phyloP scores from a whole-genome alignment of 2,888 invertebrate genomes.

The Mechanitis messenoides region DNA sequence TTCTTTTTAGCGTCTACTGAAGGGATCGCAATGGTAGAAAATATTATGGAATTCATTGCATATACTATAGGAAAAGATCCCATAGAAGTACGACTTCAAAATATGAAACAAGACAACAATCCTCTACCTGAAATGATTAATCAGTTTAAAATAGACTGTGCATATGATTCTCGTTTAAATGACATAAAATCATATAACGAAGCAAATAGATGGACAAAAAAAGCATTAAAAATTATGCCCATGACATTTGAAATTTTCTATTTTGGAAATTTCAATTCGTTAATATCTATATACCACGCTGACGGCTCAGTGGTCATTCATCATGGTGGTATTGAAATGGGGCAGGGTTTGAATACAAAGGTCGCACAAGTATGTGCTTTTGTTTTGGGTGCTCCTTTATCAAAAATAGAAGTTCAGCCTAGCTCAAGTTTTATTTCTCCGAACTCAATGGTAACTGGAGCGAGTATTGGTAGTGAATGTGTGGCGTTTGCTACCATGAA shows the following conservation, averaged over 20 bases:
- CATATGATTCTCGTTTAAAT: conserved; percentile 66
- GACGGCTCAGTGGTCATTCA: conserved; percentile 82
- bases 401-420: conserved; percentile 79
- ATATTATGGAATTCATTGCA: conserved; percentile 82
- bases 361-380: conserved; percentile 86
- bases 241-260: conserved; percentile 79
- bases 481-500: conserved; percentile 75
- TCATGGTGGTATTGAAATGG: conserved; percentile 84
- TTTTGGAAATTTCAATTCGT: conserved; percentile 74
- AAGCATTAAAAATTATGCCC: conserved; percentile 79
- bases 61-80: conserved; percentile 74
- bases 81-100: conserved; percentile 71
- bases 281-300: conserved; percentile 80
- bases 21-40: conserved; percentile 78
- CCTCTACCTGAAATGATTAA: conserved; percentile 69
- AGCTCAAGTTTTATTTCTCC: conserved; percentile 77
- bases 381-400: conserved; percentile 80
- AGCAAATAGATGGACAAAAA: conserved; percentile 86
- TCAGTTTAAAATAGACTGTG: conserved; percentile 68
- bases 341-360: conserved; percentile 90
- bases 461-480: conserved; percentile 81
- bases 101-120: conserved; percentile 66
- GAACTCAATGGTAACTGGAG: conserved; percentile 80
- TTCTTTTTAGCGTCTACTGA: conserved; percentile 74
- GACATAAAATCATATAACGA: conserved; percentile 72